These are phyloP conservation scores for Phyllotis vaccarum DNA, from an alignment of 2,797 vertebrate species.

Conservation along the genomic window DNA sequence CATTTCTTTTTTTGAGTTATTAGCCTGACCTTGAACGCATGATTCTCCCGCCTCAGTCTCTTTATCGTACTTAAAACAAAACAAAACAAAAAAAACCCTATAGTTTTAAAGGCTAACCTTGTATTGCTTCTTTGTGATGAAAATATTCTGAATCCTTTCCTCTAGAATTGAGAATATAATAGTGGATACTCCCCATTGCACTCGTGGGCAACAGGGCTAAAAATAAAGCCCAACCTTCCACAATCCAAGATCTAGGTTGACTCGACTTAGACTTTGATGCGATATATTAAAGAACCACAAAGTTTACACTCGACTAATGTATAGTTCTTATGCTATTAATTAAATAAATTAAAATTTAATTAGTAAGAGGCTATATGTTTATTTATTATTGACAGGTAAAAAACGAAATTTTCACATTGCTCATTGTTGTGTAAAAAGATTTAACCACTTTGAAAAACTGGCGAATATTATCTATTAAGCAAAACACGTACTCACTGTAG, in stretches of 20 bases:
- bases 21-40: neutral
- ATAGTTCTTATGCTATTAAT: neutral
- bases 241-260: neutral
- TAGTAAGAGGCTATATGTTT: neutral
- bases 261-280: neutral
- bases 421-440: neutral
- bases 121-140: neutral
- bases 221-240: neutral
- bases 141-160: neutral
- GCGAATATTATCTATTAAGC: neutral
- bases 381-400: neutral
- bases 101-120: neutral
- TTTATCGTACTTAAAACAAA: no score
- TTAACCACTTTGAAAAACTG: neutral
- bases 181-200: neutral
- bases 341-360: neutral
- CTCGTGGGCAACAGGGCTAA: neutral
- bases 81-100: neutral
- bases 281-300: neutral
- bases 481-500: neutral
- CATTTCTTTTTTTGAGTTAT: neutral
- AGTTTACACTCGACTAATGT: neutral
- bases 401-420: neutral
- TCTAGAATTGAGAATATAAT: neutral
- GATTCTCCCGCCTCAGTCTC: neutral